Base-by-base conservation (phyloP, 2,113 vertebrate species). In the Indri indri region DNA sequence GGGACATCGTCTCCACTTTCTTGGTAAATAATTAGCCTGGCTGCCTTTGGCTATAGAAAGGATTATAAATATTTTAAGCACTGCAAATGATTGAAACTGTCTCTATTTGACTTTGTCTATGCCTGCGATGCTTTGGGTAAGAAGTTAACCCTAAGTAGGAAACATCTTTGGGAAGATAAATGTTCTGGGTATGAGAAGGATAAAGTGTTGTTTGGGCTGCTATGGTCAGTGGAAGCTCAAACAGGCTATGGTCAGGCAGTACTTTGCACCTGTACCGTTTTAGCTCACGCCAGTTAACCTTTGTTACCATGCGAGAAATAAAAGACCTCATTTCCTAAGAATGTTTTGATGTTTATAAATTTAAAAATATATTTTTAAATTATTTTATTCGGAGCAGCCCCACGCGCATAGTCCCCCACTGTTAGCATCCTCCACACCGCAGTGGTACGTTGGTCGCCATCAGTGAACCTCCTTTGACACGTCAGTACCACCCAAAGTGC, bases 11-110 rank as follows among this genome's bases (percentile, higher is more conserved):
- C 95, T 96, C 91, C 94, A 85, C 94, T 98, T 93, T 97, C 90
- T 97, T 98, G 98, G 98, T 98, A 98, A 99, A 98, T 99, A 98
- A 99, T 99, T 98, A 99, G 98, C 95, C 97, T 96, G 98, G 95
- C 97, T 98, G 98, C 98, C 98, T 97, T 97, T 30, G 96, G 98
- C 98, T 98, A 97, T 80, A 98, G 92, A 98, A 98, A 98, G 96
- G 40, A 94, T 98, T 96, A 98, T 99, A 98, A 99, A 98, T 98
- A 97, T 99, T 99, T 98, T 98, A 99, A 98, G 98, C 74, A 94
- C 82, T 57, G 83, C 95, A 95, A 98, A 94, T 94, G 97, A 98
- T 95, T 98, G 98, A 98, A 99, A 98, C 94, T 57, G 66, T 94
- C 96, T 98, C 93, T 98, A 71, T 98, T 98, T 98, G 98, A 98